Conservation (phyloP, 2,113 vertebrate species). For the Ginglymostoma cirratum region DNA sequence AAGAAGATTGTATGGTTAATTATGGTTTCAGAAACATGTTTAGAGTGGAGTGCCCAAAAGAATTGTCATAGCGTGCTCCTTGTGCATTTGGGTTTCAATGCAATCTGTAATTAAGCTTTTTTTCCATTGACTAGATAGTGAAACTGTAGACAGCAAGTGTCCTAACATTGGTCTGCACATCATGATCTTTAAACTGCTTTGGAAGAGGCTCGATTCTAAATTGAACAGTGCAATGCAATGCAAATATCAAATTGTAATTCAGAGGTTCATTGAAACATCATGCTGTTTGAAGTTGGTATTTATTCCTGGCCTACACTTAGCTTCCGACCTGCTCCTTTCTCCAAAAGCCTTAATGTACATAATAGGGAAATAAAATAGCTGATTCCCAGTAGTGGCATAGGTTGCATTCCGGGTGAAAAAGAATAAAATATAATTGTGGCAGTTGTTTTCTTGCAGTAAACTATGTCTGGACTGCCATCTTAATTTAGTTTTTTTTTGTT, state of each 20-base stretch:
- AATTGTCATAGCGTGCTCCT: neutral
- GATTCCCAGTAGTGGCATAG: no score
- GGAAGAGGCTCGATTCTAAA: neutral
- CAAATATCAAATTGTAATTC: neutral
- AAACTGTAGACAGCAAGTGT: neutral
- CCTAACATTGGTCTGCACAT: neutral
- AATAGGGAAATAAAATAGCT: neutral
- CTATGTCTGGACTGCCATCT: neutral
- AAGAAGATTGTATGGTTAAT: neutral
- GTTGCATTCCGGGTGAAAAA: neutral
- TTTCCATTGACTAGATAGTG: neutral
- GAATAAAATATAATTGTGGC: neutral
- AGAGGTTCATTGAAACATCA: neutral
- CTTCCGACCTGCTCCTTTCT: neutral
- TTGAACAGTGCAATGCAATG: neutral
- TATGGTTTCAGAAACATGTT: slow-evolving; percentile 7
- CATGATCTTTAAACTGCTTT: neutral
- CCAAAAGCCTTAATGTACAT: neutral
- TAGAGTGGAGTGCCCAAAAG: neutral
- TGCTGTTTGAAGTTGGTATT: neutral
- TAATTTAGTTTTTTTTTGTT: neutral
- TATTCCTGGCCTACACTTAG: no score
- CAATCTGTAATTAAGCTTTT: neutral
- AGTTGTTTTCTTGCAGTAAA: neutral
- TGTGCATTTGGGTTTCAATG: neutral